phyloP scores from a whole-genome alignment of 2,113 vertebrate genomes.

The Ariopsis seemanni region DNA sequence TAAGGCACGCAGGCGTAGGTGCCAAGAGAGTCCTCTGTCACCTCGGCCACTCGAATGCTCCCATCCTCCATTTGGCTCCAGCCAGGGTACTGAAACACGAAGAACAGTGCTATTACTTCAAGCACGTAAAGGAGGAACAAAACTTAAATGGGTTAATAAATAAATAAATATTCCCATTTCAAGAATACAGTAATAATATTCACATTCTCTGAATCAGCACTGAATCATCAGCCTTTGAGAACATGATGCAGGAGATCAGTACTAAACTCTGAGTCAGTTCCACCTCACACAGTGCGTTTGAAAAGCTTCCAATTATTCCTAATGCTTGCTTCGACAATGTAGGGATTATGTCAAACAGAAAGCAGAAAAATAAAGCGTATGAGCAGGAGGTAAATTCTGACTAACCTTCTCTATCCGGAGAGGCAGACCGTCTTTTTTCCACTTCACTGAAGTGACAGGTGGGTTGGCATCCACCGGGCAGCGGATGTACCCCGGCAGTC shows the following conservation, averaged over 20 bases:
- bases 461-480: conserved; percentile 95
- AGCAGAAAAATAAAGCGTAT: not conserved
- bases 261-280: conserved; percentile 29
- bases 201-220: conserved; percentile 16
- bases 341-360: not conserved
- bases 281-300: conserved; percentile 8
- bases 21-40: conserved; percentile 97
- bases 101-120: not conserved
- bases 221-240: conserved; percentile 36
- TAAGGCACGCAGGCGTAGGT: conserved; percentile 99
- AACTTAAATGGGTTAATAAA: not conserved
- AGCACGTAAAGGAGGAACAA: not conserved
- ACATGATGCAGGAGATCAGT: conserved; percentile 29
- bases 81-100: conserved; percentile 80
- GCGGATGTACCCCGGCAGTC: conserved; percentile 94
- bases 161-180: not conserved
- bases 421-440: conserved; percentile 95
- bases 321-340: not conserved
- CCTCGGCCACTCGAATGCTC: conserved; percentile 94
- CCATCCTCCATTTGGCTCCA: conserved; percentile 96
- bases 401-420: conserved; percentile 92
- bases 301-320: conserved; percentile 17
- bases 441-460: conserved; percentile 89
- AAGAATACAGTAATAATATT: not conserved
- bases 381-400: not conserved